These are phyloP conservation scores for Clarias gariepinus DNA, from an alignment of 2,113 vertebrate genomes.

Conservation along the genomic window DNA sequence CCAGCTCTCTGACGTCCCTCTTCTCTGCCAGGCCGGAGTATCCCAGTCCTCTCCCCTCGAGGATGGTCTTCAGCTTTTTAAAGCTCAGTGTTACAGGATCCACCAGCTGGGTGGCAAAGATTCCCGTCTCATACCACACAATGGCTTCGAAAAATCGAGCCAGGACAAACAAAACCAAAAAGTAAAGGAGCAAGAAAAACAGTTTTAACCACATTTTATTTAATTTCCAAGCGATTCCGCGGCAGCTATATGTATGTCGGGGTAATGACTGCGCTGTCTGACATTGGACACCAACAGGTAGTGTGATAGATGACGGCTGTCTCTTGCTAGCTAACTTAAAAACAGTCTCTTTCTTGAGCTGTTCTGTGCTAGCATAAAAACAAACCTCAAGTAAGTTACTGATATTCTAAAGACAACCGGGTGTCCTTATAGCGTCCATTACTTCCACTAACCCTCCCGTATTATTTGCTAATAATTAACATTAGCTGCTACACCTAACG, in stretches of 20 bases:
- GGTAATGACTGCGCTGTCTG: neutral
- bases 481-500: neutral
- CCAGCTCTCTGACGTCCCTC: constrained; percentile 88
- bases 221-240: neutral
- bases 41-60: constrained; percentile 89
- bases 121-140: constrained; percentile 93
- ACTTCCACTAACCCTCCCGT: neutral
- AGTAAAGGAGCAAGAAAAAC: constrained; percentile 90
- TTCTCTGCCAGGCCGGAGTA: constrained; percentile 89
- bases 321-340: constrained; percentile 22
- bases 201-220: constrained; percentile 93
- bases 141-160: constrained; percentile 91
- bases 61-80: constrained; percentile 87
- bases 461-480: neutral
- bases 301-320: neutral
- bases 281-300: constrained; percentile 14
- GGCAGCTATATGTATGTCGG: neutral
- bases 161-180: constrained; percentile 86
- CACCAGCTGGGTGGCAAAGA: constrained; percentile 90
- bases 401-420: neutral
- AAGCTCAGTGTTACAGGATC: constrained; percentile 92
- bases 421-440: neutral
- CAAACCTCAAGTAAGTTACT: neutral
- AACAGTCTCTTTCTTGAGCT: constrained; percentile 1
- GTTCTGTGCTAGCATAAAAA: neutral